Base-by-base conservation (phyloP, 2,113 vertebrate genomes). In the Clarias batrachus region DNA sequence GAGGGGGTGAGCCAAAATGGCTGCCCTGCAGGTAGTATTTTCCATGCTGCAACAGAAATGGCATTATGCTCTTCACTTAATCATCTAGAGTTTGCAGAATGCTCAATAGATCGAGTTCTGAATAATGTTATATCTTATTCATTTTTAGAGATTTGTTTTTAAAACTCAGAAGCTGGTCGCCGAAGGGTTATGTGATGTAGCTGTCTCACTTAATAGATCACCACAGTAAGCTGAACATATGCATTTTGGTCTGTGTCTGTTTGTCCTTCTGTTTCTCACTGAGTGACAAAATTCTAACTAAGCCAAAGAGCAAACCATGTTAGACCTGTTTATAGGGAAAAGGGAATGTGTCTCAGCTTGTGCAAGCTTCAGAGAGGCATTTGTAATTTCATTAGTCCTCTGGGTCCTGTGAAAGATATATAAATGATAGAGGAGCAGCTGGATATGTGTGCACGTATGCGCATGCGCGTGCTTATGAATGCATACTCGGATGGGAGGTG, bases 381-480 rank as follows among this genome's bases (percentile, higher is more conserved):
- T 90, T 88, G 90, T 89, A 89, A 93, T 93, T 95, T 94, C 91
- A 93, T 92, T 92, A 92, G 90, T 93, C 93, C 90, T 90, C 90
- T 91, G 93, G 91, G 94, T 91, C 90, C 85, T 90, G 85, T 74
- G 86, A 92, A 91, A 94, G 93, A 93, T 93, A 93, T 93, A 93
- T 93, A 93, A 91, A 94, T 94, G 94, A 92, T 90, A 93, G 88
- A 91, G 88, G 88, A 92, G 91, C 93, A 93, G 93, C 93, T 95
- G 92, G 91, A 90, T 89, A 89, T 91, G 90, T 93, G 86, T 89
- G 87, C 92, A 90, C 89, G 76, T 77, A 68, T 80, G 81, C 88
- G 70, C 59, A 48, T 84, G 68, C 73, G 65, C 62, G 21, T 79
- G 30, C 82, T 83, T 78, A 65, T 86, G 57, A 77, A 56, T 41